A percentile compares a stretch with the other conserved stretches of the same genome.
Conservation (phyloP, 92 coral and sea anemone species). For the Zoanthus sansibaricus region DNA sequence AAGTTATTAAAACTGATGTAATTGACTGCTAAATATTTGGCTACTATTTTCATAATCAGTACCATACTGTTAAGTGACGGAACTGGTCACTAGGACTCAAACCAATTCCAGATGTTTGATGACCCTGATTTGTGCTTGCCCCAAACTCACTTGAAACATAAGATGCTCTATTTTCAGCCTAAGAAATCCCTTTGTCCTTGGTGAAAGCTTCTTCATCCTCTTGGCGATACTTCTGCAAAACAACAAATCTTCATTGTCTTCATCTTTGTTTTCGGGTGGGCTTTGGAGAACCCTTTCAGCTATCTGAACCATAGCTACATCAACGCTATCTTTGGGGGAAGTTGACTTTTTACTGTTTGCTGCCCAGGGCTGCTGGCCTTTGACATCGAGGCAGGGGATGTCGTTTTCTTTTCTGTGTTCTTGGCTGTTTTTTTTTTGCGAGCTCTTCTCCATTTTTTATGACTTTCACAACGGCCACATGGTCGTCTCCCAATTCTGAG, state of each 20-base stretch:
- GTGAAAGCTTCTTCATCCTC: conserved; percentile 11
- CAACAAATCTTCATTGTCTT: neutral
- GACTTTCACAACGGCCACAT: neutral
- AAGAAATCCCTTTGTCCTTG: conserved; percentile 15
- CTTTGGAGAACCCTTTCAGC: conserved; percentile 27
- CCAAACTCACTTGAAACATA: conserved; percentile 29
- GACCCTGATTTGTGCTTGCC: conserved; percentile 2
- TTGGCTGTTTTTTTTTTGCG: neutral
- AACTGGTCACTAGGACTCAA: conserved; percentile 11
- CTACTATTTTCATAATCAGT: conserved; percentile 15
- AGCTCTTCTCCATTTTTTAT: neutral
- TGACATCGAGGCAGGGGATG: conserved; percentile 4
- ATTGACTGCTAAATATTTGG: neutral
- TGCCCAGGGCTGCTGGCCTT: conserved; percentile 4
- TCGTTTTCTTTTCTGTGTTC: conserved; percentile 15
- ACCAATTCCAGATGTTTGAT: conserved; percentile 19
- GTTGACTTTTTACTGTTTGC: no score
- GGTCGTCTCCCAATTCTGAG: neutral
- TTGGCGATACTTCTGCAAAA: conserved; percentile 5
- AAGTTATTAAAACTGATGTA: conserved; percentile 6
- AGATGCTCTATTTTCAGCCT: conserved; percentile 30
- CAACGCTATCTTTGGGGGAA: no score
- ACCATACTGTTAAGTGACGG: neutral
- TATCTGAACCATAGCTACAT: no score
- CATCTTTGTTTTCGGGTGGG: neutral